Evolutionary conservation across 2,113 vertebrate genomes (phyloP), one percentile per base, ranked within the genome.

Genomic region (Cinclus cinclus): DNA sequence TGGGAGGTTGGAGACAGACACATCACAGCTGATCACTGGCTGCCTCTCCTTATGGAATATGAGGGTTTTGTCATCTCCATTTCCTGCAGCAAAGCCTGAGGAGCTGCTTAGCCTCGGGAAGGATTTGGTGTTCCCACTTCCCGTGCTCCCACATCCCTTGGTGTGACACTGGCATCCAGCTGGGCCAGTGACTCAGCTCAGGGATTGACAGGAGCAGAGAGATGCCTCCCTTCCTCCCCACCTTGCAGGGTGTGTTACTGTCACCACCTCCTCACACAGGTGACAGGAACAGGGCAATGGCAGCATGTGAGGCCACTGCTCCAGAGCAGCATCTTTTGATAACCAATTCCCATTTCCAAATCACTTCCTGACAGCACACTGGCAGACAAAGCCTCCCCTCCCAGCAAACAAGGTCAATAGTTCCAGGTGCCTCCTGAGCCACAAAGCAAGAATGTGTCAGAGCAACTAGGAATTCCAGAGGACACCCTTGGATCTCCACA

Each of bases 351-450:
- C 21, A 8, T 83, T 55, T 37, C 60, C 75, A 33, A 17, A 60
- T 78, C 83, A 44, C 89, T 83, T 95, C 96, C 95, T 95, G 94
- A 42, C 64, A 80, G 79, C 74, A 64, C 71, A 28, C 5, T 2
- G 62, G 27, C 19, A 89, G 41, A 42, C 58, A 94, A 5, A 88
- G 30, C 75, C 75, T 94, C 62, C 27, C 74, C 56, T 13, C 18
- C 28, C 76, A 50, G 46, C 63, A 35, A 89, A 71, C 33, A 27
- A 27, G 19, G 42, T 7, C 49, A 76, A 56, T 83, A 42, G 11
- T 7, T 58, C 31, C 35, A 56, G 28, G 21, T 5, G 4, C 9
- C 49, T 71, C 56, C 42, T 50, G 64, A 87, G 11, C 53, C 23
- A 59, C 55, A 42, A 10, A 33, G 19, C 14, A 92, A 46, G 84